Evolutionary conservation across 2,113 vertebrate genomes (phyloP), one percentile per base, ranked within the genome.

Genomic region (Brachypteracias leptosomus): DNA sequence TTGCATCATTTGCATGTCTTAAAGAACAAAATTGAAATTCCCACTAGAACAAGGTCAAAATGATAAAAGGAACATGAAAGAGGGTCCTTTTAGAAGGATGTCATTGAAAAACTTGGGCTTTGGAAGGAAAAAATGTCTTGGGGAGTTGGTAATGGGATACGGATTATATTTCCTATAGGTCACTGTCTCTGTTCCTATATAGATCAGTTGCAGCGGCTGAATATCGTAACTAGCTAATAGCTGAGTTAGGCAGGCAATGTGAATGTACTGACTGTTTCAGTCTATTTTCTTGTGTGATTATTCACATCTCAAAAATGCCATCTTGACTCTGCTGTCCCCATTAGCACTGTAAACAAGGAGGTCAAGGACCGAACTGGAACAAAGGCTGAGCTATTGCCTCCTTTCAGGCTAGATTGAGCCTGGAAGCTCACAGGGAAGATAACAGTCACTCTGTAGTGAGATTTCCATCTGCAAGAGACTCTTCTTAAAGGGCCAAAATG

Each of bases 261-360:
- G 89, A 97, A 97, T 94, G 87, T 93, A 52, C 85, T 46, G 88
- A 97, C 95, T 97, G 97, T 97, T 96, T 87, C 29, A 4, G 54
- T 71, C 92, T 55, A 4, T 74, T 93, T 95, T 92, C 73, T 88
- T 61, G 68, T 31, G 68, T 75, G 94, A 96, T 92, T 96, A 94
- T 95, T 95, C 95, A 97, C 88, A 66, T 93, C 96, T 96, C 92
- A 96, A 61, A 95, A 96, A 97, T 97, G 95, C 92, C 75, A 21
- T 93, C 94, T 78, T 75, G 86, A 63, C 86, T 95, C 89, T 95
- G 91, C 95, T 90, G 77, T 75, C 90, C 92, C 89, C 94, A 87
- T 95, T 91, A 92, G 87, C 85, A 61, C 89, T 95, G 92, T 96
- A 95, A 97, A 93, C 90, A 90, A 33, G 61, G 81, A 92, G 90